Conservation (phyloP, 2,113 vertebrate genomes). For the Ochotona curzoniae region DNA sequence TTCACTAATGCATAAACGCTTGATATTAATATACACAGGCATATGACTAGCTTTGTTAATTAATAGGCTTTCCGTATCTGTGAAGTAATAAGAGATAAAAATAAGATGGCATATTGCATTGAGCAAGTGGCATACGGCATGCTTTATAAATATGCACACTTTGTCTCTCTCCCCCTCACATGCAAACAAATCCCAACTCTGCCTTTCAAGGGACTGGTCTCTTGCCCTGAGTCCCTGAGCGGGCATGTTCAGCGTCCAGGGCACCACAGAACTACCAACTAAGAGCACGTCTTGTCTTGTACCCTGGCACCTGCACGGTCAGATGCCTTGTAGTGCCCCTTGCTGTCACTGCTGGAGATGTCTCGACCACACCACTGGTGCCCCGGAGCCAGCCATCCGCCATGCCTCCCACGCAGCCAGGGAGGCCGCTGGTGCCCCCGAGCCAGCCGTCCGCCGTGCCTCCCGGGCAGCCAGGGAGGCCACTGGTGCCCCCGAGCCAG, state of each 20-base stretch:
- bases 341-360: too few species aligned
- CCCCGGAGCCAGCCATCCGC: background rate
- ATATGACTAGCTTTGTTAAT: constrained; percentile 48
- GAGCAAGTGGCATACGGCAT: constrained; percentile 54
- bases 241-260: background rate
- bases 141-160: constrained; percentile 67
- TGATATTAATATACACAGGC: background rate
- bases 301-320: too few species aligned
- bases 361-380: too few species aligned
- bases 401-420: background rate
- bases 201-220: constrained; percentile 18
- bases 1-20: background rate
- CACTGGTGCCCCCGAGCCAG: background rate
- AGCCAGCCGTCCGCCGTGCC: background rate
- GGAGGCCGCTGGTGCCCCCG: background rate
- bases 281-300: background rate
- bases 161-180: background rate
- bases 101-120: constrained; percentile 59
- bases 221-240: background rate
- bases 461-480: background rate
- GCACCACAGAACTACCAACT: background rate
- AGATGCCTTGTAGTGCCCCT: background rate
- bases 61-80: constrained; percentile 27
- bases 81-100: constrained; percentile 60
- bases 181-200: constrained; percentile 7